Evolutionary conservation across 2,888 invertebrate genomes (phyloP), one percentile per base, ranked within the genome.

Genomic region (Marronus borbonicus): DNA sequence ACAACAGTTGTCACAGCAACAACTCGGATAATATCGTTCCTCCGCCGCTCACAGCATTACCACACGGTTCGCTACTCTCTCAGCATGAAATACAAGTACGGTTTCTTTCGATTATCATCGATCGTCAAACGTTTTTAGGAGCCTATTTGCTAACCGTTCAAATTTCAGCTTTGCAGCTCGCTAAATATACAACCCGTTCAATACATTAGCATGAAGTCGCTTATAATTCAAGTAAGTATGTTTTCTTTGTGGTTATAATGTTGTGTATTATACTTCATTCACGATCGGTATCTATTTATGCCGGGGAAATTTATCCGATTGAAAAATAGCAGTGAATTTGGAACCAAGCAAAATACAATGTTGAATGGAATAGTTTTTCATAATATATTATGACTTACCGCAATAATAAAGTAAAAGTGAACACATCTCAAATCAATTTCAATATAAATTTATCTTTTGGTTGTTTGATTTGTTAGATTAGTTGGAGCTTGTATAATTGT

Each of bases 171-270:
- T 81, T 96, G 96, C 89, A 90, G 92, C 76, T 89, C 93, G 78
- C 91, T 97, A 86, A 94, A 95, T 86, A 90, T 97, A 86, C 93
- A 95, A 83, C 96, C 97, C 81, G 93, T 96, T 78, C 96, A 95
- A 88, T 98, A 97, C 90, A 93, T 96, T 84, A 96, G 96, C 3
- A 91, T 97, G 88, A 98, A 98, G 89, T 94, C 97, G 14, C 92
- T 96, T 83, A 91, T 97, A 81, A 91, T 98, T 78, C 92, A 94
- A 86, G 94, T 86, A 82, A 83, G 81, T 81, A n/a, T 2, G 24
- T 77, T 24, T 62, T 44, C 0, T 36, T 44, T 44, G 44, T 12
- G 2, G 10, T 44, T 44, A 36, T 44, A 44, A 44, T 8, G 44
- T 44, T 44, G 31, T 5, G 5, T 36, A 36, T 5, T 36, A 5